These are phyloP conservation scores for Moxostoma hubbsi DNA, from an alignment of 2,797 vertebrate species.

Conservation along the genomic window DNA sequence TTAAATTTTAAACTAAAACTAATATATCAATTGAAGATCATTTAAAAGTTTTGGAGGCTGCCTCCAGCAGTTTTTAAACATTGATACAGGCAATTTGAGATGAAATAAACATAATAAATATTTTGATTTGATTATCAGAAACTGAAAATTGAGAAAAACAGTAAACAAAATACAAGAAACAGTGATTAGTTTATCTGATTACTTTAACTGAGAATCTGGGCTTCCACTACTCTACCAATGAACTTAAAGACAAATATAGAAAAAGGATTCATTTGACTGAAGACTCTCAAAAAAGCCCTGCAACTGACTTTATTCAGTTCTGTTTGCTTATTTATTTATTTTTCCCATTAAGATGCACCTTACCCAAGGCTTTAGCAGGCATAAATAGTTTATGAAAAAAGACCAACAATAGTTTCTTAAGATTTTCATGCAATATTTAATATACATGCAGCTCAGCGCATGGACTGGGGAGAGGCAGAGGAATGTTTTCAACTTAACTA, in stretches of 20 bases:
- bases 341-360: slow-evolving; percentile 65
- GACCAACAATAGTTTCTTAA: slow-evolving; percentile 84
- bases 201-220: no score
- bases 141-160: neutral
- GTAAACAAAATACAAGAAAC: neutral
- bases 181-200: no score
- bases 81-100: slow-evolving; percentile 28
- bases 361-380: slow-evolving; percentile 64
- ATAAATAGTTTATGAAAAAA: slow-evolving; percentile 79
- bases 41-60: slow-evolving; percentile 16
- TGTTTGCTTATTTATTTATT: slow-evolving; percentile 22
- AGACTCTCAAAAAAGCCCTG: slow-evolving; percentile 49
- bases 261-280: slow-evolving; percentile 18
- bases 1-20: neutral
- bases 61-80: slow-evolving; percentile 12
- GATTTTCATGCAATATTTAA: slow-evolving; percentile 79
- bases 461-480: slow-evolving; percentile 56
- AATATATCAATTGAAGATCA: slow-evolving; percentile 25
- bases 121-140: neutral
- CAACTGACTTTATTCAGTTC: slow-evolving; percentile 51
- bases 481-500: slow-evolving; percentile 63
- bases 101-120: slow-evolving; percentile 14
- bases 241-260: neutral
- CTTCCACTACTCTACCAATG: no score
- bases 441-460: slow-evolving; percentile 56